Evolutionary conservation across 2,797 vertebrate genomes (phyloP).

Genomic region (Myotis findleyi): DNA sequence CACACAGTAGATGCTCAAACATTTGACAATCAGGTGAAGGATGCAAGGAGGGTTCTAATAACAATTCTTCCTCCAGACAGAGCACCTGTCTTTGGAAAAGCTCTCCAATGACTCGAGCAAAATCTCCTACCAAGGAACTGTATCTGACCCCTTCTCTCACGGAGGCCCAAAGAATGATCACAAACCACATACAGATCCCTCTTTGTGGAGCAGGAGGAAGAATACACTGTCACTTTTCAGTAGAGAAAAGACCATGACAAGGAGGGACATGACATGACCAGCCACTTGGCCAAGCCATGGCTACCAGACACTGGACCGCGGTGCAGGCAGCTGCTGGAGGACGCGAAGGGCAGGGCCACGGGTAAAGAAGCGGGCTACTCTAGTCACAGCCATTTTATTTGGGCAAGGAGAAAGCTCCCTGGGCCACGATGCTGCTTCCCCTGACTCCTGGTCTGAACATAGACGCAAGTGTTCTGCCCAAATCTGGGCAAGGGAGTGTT

Average conservation of each 20-base stretch:
- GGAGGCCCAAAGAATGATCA: background rate
- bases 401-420: background rate
- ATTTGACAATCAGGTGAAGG: background rate
- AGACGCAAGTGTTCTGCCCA: fast-evolving
- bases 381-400: background rate
- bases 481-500: no score
- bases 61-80: background rate
- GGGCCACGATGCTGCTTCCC: background rate
- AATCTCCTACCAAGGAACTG: background rate
- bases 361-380: background rate
- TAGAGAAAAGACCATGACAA: background rate
- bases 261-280: background rate
- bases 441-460: background rate
- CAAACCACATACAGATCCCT: background rate
- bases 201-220: background rate
- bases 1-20: background rate
- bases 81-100: background rate
- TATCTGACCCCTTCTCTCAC: background rate
- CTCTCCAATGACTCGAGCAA: background rate
- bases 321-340: background rate
- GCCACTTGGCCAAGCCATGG: background rate
- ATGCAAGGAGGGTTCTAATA: background rate
- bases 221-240: background rate
- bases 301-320: no score
- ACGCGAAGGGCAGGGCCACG: fast-evolving